Base-by-base conservation (phyloP, 1,140 invertebrate species). In the Aphelenchoides fujianensis region DNA sequence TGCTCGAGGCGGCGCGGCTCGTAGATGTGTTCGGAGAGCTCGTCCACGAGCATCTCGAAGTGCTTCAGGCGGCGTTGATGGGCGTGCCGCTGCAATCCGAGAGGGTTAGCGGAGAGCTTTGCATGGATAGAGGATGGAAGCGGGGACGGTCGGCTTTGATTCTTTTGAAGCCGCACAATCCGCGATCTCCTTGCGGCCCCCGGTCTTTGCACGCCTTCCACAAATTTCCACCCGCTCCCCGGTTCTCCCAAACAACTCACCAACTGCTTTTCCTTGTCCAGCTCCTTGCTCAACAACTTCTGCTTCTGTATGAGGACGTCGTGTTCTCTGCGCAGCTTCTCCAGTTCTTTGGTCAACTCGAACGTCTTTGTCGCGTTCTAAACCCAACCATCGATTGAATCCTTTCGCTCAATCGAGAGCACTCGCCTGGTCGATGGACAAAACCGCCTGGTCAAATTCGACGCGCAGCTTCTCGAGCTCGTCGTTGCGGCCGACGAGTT, bases 21-120 rank as follows among this genome's bases (percentile, higher is more conserved):
- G 36, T 66, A 66, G 3, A 66, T 66, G 31, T 66, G 63, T 3
- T 66, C 63, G 63, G 63, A 66, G 9, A 66, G n/a, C 53, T 66
- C 63, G 63, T 66, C 63, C 2, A 66, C 36, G 32, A 66, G 63
- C 63, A 66, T 66, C 53, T 66, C 63, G 31, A 66, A 66, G 32
- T 66, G 63, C 32, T 66, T 66, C 28, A 66, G 63, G 1, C 63
- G 63, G 32, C 63, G 63, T 35, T 66, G 63, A 66, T 66, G 63
- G 12, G 63, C 63, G 32, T 66, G 63, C 2, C 63, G 63, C 63
- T 66, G 31, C 28, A 48, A 1, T 2, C n/a, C 23, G n/a, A 59
- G 23, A 59, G 23, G 23, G 7, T 9, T 59, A n/a, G n/a, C n/a
- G n/a, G n/a, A n/a, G n/a, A n/a, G n/a, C n/a, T n/a, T n/a, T n/a